Percentiles rank a stretch among this genome's conserved stretches.
phyloP scores from a whole-genome alignment of 2,888 invertebrate genomes.

The Platerodrilus igneus region DNA sequence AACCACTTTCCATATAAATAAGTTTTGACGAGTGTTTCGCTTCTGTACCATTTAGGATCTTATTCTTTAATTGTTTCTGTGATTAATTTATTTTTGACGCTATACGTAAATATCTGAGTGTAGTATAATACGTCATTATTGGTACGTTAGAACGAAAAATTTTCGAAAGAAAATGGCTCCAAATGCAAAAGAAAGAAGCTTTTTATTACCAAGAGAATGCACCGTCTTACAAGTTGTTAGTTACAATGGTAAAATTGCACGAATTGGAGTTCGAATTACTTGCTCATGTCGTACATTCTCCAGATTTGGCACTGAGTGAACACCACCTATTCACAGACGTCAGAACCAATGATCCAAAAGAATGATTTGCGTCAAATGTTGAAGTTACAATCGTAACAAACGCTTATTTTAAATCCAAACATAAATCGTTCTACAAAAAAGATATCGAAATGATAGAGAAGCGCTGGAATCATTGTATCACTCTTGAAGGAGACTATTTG shows the following conservation, averaged over 20 bases:
- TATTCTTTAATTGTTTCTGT: no score
- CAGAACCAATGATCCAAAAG: slow-evolving; percentile 8
- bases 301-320: slow-evolving; percentile 6
- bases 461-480: no score
- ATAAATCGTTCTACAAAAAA: no score
- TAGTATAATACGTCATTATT: background rate
- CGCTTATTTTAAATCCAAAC: slow-evolving; percentile 14
- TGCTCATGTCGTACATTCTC: no score
- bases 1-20: no score
- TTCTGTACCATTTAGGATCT: no score
- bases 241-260: slow-evolving; percentile 9
- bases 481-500: no score
- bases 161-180: slow-evolving; percentile 3
- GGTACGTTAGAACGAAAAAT: slow-evolving; percentile 2
- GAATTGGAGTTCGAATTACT: slow-evolving; percentile 2
- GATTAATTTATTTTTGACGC: no score
- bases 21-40: no score
- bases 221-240: slow-evolving; percentile 7
- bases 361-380: slow-evolving; percentile 9
- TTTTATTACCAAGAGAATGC: slow-evolving; percentile 9
- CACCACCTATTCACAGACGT: slow-evolving; percentile 7
- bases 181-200: slow-evolving; percentile 12
- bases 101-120: no score
- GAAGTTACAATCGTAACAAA: slow-evolving; percentile 13
- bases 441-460: no score